Conservation (phyloP, 2,113 vertebrate species). For the Ornithorhynchus anatinus region DNA sequence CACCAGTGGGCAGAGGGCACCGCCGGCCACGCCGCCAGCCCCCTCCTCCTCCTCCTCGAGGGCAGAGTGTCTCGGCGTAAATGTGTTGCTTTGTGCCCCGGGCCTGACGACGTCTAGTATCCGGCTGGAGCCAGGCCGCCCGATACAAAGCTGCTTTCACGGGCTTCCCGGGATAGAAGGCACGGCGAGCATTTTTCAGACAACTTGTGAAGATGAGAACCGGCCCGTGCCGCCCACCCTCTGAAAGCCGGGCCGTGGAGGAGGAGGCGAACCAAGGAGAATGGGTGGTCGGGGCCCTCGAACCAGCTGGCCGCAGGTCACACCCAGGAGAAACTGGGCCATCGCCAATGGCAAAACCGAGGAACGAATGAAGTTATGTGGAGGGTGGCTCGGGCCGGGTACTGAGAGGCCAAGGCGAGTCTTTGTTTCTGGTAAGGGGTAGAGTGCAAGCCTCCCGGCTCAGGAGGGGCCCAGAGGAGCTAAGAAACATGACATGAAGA, state of each 20-base stretch:
- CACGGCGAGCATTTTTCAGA: constrained; percentile 2
- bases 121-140: constrained; percentile 5
- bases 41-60: not conserved
- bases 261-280: not conserved
- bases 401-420: not conserved
- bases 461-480: no score
- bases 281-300: not conserved
- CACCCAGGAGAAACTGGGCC: not conserved
- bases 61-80: not conserved
- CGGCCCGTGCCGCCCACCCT: not conserved
- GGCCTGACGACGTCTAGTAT: constrained; percentile 12
- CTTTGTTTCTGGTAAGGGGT: no score
- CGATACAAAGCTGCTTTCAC: constrained; percentile 29
- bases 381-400: not conserved
- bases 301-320: not conserved
- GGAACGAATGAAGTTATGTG: not conserved
- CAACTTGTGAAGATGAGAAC: not conserved
- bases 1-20: not conserved
- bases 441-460: no score
- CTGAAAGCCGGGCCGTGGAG: not conserved
- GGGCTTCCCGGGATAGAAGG: not conserved
- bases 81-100: constrained; percentile 14
- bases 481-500: no score
- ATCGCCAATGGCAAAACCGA: not conserved
- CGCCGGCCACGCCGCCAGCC: not conserved